Evolutionary conservation across 1,140 invertebrate species (phyloP).

Genomic region (Halictus rubicundus): DNA sequence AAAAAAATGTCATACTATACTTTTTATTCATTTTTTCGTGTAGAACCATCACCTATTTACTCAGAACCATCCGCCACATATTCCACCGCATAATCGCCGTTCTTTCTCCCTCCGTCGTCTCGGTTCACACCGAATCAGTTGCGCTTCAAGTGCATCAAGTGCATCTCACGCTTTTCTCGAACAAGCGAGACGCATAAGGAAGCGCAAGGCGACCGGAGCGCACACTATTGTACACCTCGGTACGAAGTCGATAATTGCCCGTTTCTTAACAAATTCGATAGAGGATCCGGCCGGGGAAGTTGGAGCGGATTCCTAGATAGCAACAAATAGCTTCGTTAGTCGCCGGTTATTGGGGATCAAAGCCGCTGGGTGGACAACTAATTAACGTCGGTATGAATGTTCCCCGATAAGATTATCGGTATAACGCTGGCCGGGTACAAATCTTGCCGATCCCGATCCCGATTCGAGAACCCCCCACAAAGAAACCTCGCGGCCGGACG

Average conservation of each 20-base stretch:
- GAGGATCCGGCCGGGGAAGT: constrained; percentile 8
- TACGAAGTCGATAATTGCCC: constrained; percentile 27
- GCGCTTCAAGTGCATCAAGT: no score
- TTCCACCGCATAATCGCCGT: no score
- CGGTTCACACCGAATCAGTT: no score
- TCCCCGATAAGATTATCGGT: background rate
- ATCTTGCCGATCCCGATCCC: constrained; percentile 47
- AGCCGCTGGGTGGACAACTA: constrained; percentile 18
- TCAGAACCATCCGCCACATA: no score
- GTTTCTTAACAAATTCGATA: constrained; percentile 17
- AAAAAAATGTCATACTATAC: no score
- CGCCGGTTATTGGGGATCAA: constrained; percentile 32
- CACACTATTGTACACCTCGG: no score
- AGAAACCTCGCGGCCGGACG: constrained; percentile 33
- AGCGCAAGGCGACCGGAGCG: background rate
- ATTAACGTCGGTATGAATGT: constrained; percentile 48
- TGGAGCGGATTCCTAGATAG: constrained; percentile 18
- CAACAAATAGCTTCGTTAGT: constrained; percentile 30
- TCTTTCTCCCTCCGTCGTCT: no score
- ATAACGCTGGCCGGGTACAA: constrained; percentile 41
- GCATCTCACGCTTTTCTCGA: no score
- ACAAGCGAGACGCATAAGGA: background rate
- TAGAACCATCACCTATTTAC: no score
- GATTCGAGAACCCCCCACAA: constrained; percentile 48
- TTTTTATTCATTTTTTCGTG: no score